Evolutionary conservation across 2,888 invertebrate genomes (phyloP), one percentile per base, ranked within the genome.

Genomic region (Ypsolopha sequella): DNA sequence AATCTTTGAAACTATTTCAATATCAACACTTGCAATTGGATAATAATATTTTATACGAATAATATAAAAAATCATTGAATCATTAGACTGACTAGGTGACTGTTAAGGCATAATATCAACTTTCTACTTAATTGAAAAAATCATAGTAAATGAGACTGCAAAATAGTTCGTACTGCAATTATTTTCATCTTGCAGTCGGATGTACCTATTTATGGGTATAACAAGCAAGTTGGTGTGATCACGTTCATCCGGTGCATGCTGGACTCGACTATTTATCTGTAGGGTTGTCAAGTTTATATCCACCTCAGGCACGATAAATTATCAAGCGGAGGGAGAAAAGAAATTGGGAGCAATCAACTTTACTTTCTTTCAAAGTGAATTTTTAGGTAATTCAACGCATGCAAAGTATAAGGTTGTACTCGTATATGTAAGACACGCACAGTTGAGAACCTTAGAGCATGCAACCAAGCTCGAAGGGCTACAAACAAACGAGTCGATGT

Each of bases 91-190:
- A n/a, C n/a, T 24, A 24, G 24, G 24, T 24, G 24, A 24, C 24
- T 24, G 24, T 24, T 24, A 24, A 24, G 24, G 24, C 24, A 24
- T 24, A 24, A 24, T 24, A 24, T 24, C 24, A 2, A 24, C 62
- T 66, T 64, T 66, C 65, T 65, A n/a, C n/a, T n/a, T n/a, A 64
- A 64, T 60, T 58, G 56, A 58, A 56, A 53, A 56, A 53, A 41
- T 48, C 51, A 41, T 56, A 24, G 24, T 24, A 54, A 58, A 55
- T 59, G 62, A 61, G 56, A 54, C 57, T 58, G 61, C 58, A 56
- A 60, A 14, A 11, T 45, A 38, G 9, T 38, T 62, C 4, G 56
- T 60, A 54, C 51, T 58, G 56, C 63, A 62, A 64, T 63, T 63
- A 62, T 60, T 62, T 58, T 64, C 60, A 63, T 63, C 60, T 60